Conservation (phyloP, 2,797 vertebrate species). For the Antrozous pallidus region DNA sequence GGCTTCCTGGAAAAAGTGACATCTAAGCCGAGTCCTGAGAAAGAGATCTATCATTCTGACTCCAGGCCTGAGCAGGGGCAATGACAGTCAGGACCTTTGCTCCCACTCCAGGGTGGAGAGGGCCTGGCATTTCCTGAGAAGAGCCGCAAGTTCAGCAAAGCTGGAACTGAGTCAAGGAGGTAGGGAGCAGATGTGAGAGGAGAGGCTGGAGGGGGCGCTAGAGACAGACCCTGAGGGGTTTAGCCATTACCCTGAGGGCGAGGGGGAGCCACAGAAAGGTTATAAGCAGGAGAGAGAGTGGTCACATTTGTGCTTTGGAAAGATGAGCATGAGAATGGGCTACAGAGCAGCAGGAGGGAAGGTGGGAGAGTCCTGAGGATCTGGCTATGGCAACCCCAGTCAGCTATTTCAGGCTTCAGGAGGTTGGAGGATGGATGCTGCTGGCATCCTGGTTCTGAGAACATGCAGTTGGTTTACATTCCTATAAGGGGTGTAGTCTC, state of each 20-base stretch:
- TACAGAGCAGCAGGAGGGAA: neutral
- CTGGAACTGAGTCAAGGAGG: neutral
- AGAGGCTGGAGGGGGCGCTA: neutral
- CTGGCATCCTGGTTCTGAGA: neutral
- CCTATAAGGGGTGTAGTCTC: neutral
- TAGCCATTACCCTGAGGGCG: neutral
- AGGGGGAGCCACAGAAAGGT: neutral
- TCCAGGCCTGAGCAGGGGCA: no score
- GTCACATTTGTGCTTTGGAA: neutral
- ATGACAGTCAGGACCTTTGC: no score
- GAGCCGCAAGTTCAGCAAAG: neutral
- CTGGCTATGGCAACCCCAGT: neutral
- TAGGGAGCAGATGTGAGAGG: no score
- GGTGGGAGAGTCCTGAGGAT: neutral
- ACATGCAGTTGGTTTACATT: neutral
- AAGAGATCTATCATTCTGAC: neutral
- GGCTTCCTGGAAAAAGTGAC: neutral
- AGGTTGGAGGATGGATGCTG: neutral
- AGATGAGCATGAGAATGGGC: neutral
- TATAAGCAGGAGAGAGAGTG: neutral
- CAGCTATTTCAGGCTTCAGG: neutral
- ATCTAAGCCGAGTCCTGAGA: neutral
- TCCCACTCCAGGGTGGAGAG: no score
- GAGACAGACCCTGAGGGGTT: neutral
- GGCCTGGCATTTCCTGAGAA: neutral